phyloP scores from a whole-genome alignment of 92 coral and sea anemone genomes.

The Epizoanthus rinbou region DNA sequence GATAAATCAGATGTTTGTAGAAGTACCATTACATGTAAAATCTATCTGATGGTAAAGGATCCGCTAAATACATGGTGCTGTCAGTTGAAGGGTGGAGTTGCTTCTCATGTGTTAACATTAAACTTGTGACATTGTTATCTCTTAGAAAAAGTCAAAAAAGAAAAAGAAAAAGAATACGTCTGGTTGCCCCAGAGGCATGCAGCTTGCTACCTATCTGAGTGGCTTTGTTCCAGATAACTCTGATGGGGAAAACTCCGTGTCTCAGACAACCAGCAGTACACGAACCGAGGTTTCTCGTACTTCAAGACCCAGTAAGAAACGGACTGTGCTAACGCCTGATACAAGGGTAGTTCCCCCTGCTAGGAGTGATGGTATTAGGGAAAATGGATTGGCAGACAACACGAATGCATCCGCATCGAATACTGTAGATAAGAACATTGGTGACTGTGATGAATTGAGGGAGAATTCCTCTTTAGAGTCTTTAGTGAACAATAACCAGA shows the following conservation, averaged over 20 bases:
- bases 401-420: background rate
- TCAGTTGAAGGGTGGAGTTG: background rate
- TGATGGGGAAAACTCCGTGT: background rate
- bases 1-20: too few species aligned
- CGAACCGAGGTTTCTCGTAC: background rate
- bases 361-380: background rate
- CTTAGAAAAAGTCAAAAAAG: conserved; percentile 33
- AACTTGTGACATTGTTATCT: background rate
- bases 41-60: background rate
- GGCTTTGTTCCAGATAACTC: conserved; percentile 35
- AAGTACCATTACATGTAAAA: background rate
- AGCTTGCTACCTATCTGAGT: conserved; percentile 30
- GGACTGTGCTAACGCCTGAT: background rate
- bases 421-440: background rate
- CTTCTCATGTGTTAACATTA: background rate
- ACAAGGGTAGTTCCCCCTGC: background rate
- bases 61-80: too few species aligned
- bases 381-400: too few species aligned
- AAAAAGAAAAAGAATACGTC: conserved; percentile 24
- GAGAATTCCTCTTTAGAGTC: background rate
- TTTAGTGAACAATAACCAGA: background rate
- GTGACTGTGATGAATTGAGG: background rate
- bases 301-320: too few species aligned
- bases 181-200: conserved; percentile 42
- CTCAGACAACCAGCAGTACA: background rate